phyloP scores from a whole-genome alignment of 2,797 vertebrate species.

The Chelmon rostratus region DNA sequence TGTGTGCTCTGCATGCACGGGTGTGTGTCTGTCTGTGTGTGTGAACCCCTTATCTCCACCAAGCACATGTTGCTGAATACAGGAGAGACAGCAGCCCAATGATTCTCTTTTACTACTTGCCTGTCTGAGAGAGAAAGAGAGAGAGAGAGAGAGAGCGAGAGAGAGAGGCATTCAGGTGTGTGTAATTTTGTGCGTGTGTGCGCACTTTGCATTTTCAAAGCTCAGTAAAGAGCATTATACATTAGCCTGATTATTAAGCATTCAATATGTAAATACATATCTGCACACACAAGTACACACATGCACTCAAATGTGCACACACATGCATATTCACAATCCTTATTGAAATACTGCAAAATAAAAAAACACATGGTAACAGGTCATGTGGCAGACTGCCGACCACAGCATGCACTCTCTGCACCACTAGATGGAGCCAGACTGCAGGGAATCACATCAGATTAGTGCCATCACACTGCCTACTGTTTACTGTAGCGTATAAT shows the following conservation, averaged over 20 bases:
- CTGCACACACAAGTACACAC: conserved; percentile 1
- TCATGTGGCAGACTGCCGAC: neutral
- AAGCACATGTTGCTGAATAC: conserved; percentile 82
- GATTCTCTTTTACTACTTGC: conserved; percentile 67
- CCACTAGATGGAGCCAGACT: conserved; percentile 81
- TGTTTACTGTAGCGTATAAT: conserved; percentile 5
- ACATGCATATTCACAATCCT: conserved; percentile 41
- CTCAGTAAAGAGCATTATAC: conserved; percentile 51
- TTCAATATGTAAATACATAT: conserved; percentile 51
- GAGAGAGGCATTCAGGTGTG: conserved; percentile 41
- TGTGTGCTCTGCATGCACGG: conserved; percentile 72
- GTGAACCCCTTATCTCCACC: conserved; percentile 83
- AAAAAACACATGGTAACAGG: conserved; percentile 6
- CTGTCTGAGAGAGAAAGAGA: conserved; percentile 40
- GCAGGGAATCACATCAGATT: conserved; percentile 52
- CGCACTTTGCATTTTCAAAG: conserved; percentile 56
- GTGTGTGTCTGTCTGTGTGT: conserved; percentile 67
- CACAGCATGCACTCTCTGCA: neutral
- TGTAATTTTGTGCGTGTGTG: conserved; percentile 12
- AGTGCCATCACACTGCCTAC: neutral
- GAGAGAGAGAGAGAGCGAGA: conserved; percentile 29
- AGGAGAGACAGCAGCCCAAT: conserved; percentile 65
- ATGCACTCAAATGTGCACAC: conserved; percentile 1
- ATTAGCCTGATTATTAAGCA: conserved; percentile 61
- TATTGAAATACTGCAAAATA: conserved; percentile 1